Evolutionary conservation across 2,797 vertebrate species (phyloP).

Genomic region (Acanthurus tractus): DNA sequence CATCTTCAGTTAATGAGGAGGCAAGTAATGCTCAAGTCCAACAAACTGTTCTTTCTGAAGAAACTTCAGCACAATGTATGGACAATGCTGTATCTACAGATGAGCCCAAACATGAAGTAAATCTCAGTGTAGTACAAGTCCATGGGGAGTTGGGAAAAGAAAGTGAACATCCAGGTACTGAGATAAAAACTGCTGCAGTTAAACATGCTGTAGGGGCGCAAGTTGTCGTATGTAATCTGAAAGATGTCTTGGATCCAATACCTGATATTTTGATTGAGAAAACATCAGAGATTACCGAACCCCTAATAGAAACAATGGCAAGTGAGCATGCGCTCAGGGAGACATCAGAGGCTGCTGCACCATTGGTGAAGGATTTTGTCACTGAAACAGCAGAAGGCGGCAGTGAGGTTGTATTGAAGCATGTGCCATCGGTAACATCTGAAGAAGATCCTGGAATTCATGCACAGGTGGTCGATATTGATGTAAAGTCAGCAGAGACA

Average conservation of each 20-base stretch:
- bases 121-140: slow-evolving; percentile 32
- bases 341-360: slow-evolving; percentile 55
- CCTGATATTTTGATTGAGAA: slow-evolving; percentile 34
- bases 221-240: slow-evolving; percentile 27
- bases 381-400: slow-evolving; percentile 46
- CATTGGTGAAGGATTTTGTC: slow-evolving; percentile 33
- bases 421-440: slow-evolving; percentile 47
- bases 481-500: slow-evolving; percentile 50
- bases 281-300: slow-evolving; percentile 46
- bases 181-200: slow-evolving; percentile 21
- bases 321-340: slow-evolving; percentile 45
- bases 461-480: slow-evolving; percentile 47
- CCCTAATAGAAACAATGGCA: slow-evolving; percentile 22
- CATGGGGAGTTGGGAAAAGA: slow-evolving; percentile 35
- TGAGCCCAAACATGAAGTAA: slow-evolving; percentile 45
- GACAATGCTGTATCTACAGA: slow-evolving; percentile 35
- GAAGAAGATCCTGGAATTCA: slow-evolving; percentile 60
- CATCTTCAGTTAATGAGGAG: slow-evolving; percentile 39
- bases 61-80: slow-evolving; percentile 1
- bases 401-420: slow-evolving; percentile 59
- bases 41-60: slow-evolving; percentile 25
- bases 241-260: slow-evolving; percentile 40
- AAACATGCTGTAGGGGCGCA: slow-evolving; percentile 30
- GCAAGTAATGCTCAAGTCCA: slow-evolving; percentile 18
- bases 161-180: slow-evolving; percentile 25